Conservation (phyloP, 2,113 vertebrate species). For the Mustelus asterias region DNA sequence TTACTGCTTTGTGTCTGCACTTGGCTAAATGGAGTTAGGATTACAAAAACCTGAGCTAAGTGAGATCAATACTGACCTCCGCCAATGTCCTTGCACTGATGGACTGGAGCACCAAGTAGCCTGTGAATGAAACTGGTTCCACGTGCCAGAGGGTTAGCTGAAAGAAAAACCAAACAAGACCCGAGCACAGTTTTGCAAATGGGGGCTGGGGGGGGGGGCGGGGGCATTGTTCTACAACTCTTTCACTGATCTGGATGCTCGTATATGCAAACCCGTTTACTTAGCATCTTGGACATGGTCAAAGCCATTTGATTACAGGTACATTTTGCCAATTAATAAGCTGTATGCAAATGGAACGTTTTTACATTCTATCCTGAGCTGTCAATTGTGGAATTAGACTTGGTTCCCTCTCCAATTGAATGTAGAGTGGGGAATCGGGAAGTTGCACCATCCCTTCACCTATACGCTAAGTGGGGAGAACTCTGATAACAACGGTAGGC, state of each 20-base stretch:
- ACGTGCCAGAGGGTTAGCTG: background rate
- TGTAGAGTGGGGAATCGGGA: background rate
- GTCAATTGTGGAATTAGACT: background rate
- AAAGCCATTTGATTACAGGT: background rate
- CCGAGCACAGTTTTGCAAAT: background rate
- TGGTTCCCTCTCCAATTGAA: background rate
- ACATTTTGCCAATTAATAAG: background rate
- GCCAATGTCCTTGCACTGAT: background rate
- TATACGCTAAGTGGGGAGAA: background rate
- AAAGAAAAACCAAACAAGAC: background rate
- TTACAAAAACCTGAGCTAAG: background rate
- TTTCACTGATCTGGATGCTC: background rate
- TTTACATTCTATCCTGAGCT: background rate
- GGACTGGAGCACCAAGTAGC: background rate
- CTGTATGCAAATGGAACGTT: background rate
- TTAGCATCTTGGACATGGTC: background rate
- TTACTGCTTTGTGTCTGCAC: background rate
- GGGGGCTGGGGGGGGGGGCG: too few species aligned
- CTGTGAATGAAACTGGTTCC: background rate
- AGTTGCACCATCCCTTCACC: background rate
- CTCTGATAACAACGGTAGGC: background rate
- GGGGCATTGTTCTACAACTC: background rate
- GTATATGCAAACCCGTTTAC: background rate
- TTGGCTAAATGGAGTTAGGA: background rate
- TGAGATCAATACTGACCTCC: background rate